Evolutionary conservation across 2,888 invertebrate genomes (phyloP), one percentile per base, ranked within the genome.

Genomic region (Acanthoscelides obtectus): DNA sequence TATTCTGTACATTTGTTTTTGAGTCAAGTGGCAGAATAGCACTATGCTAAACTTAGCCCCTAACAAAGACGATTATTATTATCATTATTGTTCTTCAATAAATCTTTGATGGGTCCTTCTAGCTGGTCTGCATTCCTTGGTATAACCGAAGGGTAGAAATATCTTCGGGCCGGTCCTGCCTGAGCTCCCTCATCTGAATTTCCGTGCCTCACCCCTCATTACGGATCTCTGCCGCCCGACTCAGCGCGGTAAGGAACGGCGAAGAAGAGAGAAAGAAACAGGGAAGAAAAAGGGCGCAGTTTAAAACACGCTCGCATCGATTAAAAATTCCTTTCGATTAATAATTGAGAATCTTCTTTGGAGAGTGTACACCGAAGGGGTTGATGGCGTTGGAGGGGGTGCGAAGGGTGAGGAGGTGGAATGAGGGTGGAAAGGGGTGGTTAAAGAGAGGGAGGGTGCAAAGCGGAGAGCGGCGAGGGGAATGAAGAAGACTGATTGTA

Each of bases 321-420:
- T 84, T 84, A 84, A 84, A 84, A 84, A 84, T 84, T 84, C 84
- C 83, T 82, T 81, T 82, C 84, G 84, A 84, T 83, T 84, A 84
- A 84, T 84, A 84, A 84, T 84, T 83, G 83, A 83, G 84, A 82
- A 82, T 84, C 83, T 83, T 83, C 83, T 83, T 83, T 81, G 80
- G 80, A 78, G 82, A 81, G 81, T 81, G 81, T 82, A 82, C 82
- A 82, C 81, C 79, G 82, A 80, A 82, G 82, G 83, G 83, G 83
- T 81, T 81, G 83, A 82, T 80, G 80, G 79, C 77, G 80, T 80
- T 80, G 20, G 80, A 79, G 80, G 79, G 81, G 80, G 80, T 79
- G 81, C 80, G 75, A 78, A 68, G 70, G 76, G 66, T 69, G 81
- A 83, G 80, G 86, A 74, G 76, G 72, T 72, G 68, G 76, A 75